Evolutionary conservation across 2,888 invertebrate genomes (phyloP).

Genomic region (Malacosoma neustria): DNA sequence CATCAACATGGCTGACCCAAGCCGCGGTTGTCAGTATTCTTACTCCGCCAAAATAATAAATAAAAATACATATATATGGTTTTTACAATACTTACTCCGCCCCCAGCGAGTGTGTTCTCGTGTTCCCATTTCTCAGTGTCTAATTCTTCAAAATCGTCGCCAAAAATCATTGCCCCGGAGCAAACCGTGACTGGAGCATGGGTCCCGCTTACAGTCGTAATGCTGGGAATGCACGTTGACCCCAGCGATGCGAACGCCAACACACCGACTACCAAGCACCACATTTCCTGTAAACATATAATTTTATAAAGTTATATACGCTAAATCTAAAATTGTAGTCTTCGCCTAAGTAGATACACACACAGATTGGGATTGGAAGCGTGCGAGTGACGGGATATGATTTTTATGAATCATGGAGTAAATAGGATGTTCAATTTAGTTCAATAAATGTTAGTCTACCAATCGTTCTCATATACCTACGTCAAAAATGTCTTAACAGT

Average conservation of each 20-base stretch:
- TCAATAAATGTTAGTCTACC: background rate
- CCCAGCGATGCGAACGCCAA: conserved; percentile 32
- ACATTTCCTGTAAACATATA: conserved; percentile 38
- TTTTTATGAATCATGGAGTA: background rate
- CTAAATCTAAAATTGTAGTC: no score
- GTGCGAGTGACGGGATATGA: background rate
- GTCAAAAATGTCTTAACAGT: no score
- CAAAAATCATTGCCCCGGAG: conserved; percentile 76
- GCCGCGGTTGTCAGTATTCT: no score
- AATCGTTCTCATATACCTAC: no score
- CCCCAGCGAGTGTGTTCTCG: conserved; percentile 78
- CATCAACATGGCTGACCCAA: no score
- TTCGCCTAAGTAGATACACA: no score
- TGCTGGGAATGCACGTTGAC: conserved; percentile 51
- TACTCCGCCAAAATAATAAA: no score
- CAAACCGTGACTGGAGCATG: conserved; percentile 63
- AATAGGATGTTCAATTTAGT: background rate
- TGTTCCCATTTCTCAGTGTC: conserved; percentile 78
- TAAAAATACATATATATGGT: no score
- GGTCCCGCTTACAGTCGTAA: conserved; percentile 67
- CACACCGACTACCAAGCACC: conserved; percentile 31
- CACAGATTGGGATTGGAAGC: background rate
- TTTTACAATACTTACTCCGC: conserved; percentile 78
- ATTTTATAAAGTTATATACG: background rate
- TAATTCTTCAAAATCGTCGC: conserved; percentile 76